Evolutionary conservation across 2,888 invertebrate genomes (phyloP).

Genomic region (Glyphotaelius pellucidus): DNA sequence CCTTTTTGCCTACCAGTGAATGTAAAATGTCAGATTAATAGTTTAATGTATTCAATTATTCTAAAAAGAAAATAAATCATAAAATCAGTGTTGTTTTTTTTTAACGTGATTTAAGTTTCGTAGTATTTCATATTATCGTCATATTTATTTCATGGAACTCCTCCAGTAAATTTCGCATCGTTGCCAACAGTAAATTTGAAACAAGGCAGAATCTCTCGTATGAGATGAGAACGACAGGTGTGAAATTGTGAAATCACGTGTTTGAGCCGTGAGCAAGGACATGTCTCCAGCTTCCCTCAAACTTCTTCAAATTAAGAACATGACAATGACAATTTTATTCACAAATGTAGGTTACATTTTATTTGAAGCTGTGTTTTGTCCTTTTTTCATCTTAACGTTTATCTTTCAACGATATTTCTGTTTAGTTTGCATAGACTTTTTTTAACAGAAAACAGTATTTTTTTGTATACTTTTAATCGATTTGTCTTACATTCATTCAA

Average conservation of each 20-base stretch:
- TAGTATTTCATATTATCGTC: not conserved
- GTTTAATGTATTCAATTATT: no score
- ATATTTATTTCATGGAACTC: not conserved
- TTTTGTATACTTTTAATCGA: no score
- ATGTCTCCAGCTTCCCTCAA: not conserved
- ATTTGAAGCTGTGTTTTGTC: not conserved
- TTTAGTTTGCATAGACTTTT: not conserved
- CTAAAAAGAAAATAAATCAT: no score
- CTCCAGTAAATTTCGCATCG: not conserved
- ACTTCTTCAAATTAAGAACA: not conserved
- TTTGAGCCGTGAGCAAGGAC: not conserved
- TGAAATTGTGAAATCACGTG: slow-evolving; percentile 16
- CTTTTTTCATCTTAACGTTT: not conserved
- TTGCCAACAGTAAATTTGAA: not conserved
- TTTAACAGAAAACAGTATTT: no score
- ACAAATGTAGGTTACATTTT: not conserved
- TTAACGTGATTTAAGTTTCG: no score
- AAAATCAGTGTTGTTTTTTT: no score
- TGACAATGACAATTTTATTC: not conserved
- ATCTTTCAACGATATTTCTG: not conserved
- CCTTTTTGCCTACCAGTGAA: no score
- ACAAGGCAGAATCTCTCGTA: not conserved
- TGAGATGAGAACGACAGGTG: slow-evolving; percentile 28
- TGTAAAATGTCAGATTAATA: no score
- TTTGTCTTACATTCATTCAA: no score